Evolutionary conservation across 2,797 vertebrate genomes (phyloP), one percentile per base, ranked within the genome.

Genomic region (Hylomyscus alleni): DNA sequence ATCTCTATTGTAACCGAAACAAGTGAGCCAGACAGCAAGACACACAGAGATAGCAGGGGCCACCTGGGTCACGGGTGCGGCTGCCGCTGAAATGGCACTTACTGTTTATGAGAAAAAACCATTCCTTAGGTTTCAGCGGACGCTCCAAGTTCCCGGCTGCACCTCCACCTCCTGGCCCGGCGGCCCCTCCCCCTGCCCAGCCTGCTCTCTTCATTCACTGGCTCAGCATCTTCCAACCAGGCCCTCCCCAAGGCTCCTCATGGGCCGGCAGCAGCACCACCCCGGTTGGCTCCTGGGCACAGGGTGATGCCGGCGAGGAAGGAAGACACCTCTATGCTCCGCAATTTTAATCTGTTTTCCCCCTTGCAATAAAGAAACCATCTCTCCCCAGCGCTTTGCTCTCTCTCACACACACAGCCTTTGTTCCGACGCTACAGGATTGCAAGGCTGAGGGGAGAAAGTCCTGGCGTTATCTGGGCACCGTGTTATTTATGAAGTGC

Each of bases 101-200:
- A 99, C 98, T 98, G 98, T 98, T 97, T 82, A 95, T 97, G 97
- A 97, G 98, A 97, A 95, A 98, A 98, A 98, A 98, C 96, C 98
- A 99, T 99, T 98, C 98, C 98, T 98, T 96, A 87, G 96, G 96
- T 91, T 98, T 83, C 92, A 84, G 95, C 95, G 97, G 97, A 94
- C 95, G 97, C 98, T 97, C 97, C 98, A 1, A 78, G 95, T 88
- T 50, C 97, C 80, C 31, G 91, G 44, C 98, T 92, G 97, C 93
- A 95, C 92, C 84, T 95, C 95, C 97, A 75, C 92, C 97, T 96
- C 60, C 96, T 80, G 97, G 95, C 95, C 84, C 97, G 97, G 96
- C 98, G 93, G 98, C 98, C 98, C 98, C 98, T 98, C 99, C 98
- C 98, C 98, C 97, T 89, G 60, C 93, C 96, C 77, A 8, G 94